A percentile compares a stretch with the other conserved stretches of the same genome.
phyloP scores from a whole-genome alignment of 2,797 vertebrate genomes.

The Cetoscarus ocellatus region DNA sequence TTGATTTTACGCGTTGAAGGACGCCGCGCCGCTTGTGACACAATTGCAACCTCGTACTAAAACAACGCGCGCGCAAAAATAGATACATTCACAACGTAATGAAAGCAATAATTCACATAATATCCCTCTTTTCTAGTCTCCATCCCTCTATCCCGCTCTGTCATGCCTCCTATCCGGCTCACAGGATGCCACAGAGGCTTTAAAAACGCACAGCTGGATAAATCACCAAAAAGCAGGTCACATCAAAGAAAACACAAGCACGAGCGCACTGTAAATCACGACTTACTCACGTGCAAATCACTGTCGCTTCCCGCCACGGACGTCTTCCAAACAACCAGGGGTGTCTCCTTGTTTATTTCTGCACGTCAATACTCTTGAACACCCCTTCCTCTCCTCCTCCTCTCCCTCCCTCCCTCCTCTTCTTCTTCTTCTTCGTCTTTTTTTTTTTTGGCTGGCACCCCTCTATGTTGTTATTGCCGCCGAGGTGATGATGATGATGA shows the following conservation, averaged over 20 bases:
- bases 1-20: conserved; percentile 3
- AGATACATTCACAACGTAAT: background rate
- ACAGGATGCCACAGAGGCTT: conserved; percentile 48
- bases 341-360: conserved; percentile 67
- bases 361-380: conserved; percentile 52
- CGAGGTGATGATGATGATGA: conserved; percentile 68
- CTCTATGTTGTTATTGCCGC: conserved; percentile 32
- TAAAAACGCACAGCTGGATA: conserved; percentile 30
- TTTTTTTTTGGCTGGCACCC: conserved; percentile 50
- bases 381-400: conserved; percentile 41
- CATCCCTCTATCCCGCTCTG: conserved; percentile 28
- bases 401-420: conserved; percentile 15
- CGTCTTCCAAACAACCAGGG: conserved; percentile 51
- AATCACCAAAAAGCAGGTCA: conserved; percentile 53
- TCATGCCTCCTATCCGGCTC: conserved; percentile 12
- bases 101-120: background rate
- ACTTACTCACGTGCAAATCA: conserved; percentile 75
- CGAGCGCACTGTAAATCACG: conserved; percentile 37
- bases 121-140: background rate
- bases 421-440: conserved; percentile 31
- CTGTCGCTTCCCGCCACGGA: conserved; percentile 65
- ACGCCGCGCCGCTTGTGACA: conserved; percentile 39
- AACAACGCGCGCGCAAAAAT: conserved; percentile 37
- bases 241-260: conserved; percentile 6
- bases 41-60: conserved; percentile 21